These are phyloP conservation scores for Euborellia annulipes DNA, from an alignment of 1,140 invertebrate genomes.

Conservation along the genomic window DNA sequence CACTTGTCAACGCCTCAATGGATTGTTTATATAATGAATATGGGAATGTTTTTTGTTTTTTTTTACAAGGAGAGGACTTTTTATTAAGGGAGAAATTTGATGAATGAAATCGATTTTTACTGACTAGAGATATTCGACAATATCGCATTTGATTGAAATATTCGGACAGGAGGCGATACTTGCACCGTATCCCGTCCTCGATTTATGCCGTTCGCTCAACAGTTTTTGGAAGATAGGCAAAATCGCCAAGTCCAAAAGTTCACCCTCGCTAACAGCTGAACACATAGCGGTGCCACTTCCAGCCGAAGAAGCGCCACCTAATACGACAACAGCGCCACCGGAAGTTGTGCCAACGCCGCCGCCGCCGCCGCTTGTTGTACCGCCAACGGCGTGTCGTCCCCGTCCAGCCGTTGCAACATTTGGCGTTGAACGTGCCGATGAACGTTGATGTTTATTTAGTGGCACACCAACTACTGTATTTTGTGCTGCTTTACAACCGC, in stretches of 20 bases:
- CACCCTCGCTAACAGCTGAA: constrained; percentile 66
- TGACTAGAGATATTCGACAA: constrained; percentile 74
- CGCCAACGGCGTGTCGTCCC: constrained; percentile 4
- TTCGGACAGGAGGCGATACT: constrained; percentile 80
- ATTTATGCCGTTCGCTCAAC: constrained; percentile 61
- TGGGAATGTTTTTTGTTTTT: no score
- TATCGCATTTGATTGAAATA: constrained; percentile 90
- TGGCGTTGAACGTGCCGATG: constrained; percentile 36
- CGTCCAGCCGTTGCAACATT: constrained; percentile 32
- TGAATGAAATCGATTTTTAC: background rate
- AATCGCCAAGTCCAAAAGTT: constrained; percentile 64
- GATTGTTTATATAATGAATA: no score
- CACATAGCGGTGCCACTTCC: constrained; percentile 38
- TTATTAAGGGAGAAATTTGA: background rate
- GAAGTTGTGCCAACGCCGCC: constrained; percentile 3
- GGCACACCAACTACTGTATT: background rate
- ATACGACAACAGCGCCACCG: constrained; percentile 15
- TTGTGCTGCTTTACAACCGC: background rate
- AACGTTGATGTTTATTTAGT: constrained; percentile 27
- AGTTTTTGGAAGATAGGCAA: constrained; percentile 82
- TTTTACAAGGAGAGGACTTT: no score
- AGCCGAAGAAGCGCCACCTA: constrained; percentile 15
- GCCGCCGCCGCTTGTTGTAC: background rate
- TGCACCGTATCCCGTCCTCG: constrained; percentile 39
- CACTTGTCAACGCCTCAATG: no score